Evolutionary conservation across 2,888 invertebrate species (phyloP).

Genomic region (Dorcus parallelipipedus): DNA sequence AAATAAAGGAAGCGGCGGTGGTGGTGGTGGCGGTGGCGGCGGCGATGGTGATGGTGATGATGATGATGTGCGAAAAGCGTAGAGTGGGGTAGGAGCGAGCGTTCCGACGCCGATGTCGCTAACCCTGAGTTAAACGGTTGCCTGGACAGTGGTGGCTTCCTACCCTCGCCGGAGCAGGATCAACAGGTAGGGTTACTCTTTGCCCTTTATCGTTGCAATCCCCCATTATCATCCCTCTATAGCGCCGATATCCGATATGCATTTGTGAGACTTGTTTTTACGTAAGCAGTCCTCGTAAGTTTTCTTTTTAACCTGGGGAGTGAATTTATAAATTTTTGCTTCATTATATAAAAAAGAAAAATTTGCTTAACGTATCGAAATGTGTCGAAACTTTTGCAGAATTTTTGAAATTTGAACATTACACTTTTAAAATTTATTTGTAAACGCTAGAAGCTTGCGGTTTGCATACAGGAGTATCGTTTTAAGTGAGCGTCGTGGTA

Average conservation of each 20-base stretch:
- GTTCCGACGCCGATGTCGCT: constrained; percentile 16
- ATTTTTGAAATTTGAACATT: no score
- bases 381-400: no score
- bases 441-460: no score
- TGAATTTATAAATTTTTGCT: no score
- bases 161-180: constrained; percentile 18
- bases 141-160: constrained; percentile 22
- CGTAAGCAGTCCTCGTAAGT: neutral
- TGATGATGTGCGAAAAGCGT: constrained; percentile 13
- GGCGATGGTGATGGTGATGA: constrained; percentile 15
- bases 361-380: no score
- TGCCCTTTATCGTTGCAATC: neutral
- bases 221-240: constrained; percentile 7
- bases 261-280: neutral
- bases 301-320: neutral
- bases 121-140: constrained; percentile 24
- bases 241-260: constrained; percentile 8
- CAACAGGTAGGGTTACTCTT: constrained; percentile 28
- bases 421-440: no score
- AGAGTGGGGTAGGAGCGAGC: constrained; percentile 1
- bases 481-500: no score
- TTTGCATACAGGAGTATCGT: no score
- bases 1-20: neutral
- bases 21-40: constrained; percentile 8
- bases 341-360: no score